Conservation (phyloP, 2,797 vertebrate genomes). For the Sparidentex hasta region DNA sequence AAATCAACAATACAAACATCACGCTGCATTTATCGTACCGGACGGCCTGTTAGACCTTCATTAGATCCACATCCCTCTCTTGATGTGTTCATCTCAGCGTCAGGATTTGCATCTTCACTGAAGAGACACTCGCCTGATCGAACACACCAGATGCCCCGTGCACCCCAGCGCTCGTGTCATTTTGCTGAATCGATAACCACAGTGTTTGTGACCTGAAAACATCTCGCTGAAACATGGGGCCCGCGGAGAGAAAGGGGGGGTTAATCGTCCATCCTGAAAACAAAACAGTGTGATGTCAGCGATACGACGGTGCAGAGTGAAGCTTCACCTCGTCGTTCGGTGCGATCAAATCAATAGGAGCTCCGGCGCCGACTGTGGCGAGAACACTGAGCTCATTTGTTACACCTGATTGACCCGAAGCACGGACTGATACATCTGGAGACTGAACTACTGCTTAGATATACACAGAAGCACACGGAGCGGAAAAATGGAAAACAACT, state of each 20-base stretch:
- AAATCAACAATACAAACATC: not conserved
- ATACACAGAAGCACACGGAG: constrained; percentile 2
- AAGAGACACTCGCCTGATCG: constrained; percentile 39
- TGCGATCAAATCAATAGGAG: constrained; percentile 63
- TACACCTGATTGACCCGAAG: constrained; percentile 58
- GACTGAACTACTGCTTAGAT: constrained; percentile 25
- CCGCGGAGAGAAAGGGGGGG: constrained; percentile 3
- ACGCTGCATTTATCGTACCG: not conserved
- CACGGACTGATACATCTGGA: constrained; percentile 15
- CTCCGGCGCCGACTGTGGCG: constrained; percentile 22
- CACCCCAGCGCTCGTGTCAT: constrained; percentile 39
- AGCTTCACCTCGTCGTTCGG: constrained; percentile 48
- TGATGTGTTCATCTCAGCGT: constrained; percentile 39
- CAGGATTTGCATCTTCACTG: constrained; percentile 17
- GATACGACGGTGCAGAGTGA: constrained; percentile 32
- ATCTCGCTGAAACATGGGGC: constrained; percentile 43
- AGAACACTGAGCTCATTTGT: constrained; percentile 56
- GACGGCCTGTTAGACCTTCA: constrained; percentile 29
- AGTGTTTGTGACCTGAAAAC: constrained; percentile 43
- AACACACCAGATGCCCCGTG: constrained; percentile 25
- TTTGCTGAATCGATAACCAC: constrained; percentile 55
- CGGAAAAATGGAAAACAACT: not conserved
- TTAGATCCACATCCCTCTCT: constrained; percentile 30
- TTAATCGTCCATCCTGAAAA: constrained; percentile 58
- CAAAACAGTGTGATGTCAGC: constrained; percentile 47